These are phyloP conservation scores for Paraplagusia blochii DNA, from an alignment of 2,113 vertebrate genomes.

Conservation along the genomic window DNA sequence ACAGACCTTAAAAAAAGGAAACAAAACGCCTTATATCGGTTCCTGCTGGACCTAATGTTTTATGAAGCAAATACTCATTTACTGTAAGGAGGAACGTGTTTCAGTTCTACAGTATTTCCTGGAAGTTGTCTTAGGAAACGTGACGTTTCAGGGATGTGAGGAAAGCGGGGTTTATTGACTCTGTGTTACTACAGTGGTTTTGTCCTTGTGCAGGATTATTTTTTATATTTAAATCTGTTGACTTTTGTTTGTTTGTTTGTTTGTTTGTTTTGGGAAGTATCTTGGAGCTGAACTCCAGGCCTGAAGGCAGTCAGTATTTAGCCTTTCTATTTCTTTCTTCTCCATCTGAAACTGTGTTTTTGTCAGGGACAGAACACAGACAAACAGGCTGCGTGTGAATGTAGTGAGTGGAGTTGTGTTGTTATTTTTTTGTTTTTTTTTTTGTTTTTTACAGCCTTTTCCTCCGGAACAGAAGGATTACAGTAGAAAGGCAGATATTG, in stretches of 20 bases:
- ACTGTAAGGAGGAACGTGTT: constrained; percentile 45
- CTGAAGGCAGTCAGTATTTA: constrained; percentile 51
- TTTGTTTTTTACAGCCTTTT: constrained; percentile 18
- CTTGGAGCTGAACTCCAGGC: constrained; percentile 14
- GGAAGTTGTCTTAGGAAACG: constrained; percentile 37
- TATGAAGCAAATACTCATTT: constrained; percentile 20
- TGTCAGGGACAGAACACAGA: constrained; percentile 19
- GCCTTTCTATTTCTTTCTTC: constrained; percentile 28
- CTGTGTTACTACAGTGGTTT: no score
- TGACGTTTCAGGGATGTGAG: constrained; percentile 51
- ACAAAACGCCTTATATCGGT: constrained; percentile 67
- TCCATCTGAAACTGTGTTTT: constrained; percentile 3
- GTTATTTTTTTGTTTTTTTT: background rate
- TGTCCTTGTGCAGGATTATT: no score
- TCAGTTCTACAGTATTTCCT: constrained; percentile 48
- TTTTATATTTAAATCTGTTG: constrained; percentile 5
- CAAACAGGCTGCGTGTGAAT: constrained; percentile 34
- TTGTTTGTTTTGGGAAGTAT: constrained; percentile 36
- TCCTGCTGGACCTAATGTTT: constrained; percentile 32
- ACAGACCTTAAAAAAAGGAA: constrained; percentile 30
- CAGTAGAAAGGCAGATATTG: constrained; percentile 42
- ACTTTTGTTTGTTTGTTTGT: constrained; percentile 21
- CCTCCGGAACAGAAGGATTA: constrained; percentile 22
- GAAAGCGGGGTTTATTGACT: constrained; percentile 12
- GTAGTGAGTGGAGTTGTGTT: constrained; percentile 34